phyloP scores from a whole-genome alignment of 2,797 vertebrate genomes.

The Rhincodon typus region DNA sequence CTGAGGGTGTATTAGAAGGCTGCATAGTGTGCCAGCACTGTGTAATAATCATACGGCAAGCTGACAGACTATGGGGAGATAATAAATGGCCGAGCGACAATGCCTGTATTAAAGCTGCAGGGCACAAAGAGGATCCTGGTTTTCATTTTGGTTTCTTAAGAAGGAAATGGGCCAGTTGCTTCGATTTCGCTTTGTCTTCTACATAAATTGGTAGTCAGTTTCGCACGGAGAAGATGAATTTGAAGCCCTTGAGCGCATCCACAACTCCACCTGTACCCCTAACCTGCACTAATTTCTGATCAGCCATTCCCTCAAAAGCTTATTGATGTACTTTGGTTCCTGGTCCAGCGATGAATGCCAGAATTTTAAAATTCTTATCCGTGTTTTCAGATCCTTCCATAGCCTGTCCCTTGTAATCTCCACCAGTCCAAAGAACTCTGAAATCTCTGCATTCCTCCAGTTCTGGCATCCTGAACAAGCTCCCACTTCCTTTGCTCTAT shows the following conservation, averaged over 20 bases:
- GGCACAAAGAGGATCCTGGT: not conserved
- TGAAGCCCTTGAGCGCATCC: not conserved
- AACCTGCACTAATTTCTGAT: not conserved
- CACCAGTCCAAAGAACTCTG: no score
- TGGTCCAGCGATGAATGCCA: not conserved
- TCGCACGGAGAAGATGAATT: not conserved
- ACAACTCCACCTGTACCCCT: not conserved
- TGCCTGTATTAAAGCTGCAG: not conserved
- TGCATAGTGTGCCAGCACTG: not conserved
- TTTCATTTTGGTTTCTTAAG: not conserved
- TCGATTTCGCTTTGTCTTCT: not conserved
- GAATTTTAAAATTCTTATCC: not conserved
- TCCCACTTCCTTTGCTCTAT: not conserved
- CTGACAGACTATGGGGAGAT: not conserved
- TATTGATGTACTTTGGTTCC: not conserved
- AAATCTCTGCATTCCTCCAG: not conserved
- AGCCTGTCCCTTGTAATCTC: no score
- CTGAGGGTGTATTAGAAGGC: not conserved
- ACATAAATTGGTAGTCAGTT: not conserved
- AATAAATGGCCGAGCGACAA: not conserved
- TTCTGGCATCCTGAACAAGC: not conserved
- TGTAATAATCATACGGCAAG: slow-evolving; percentile 17
- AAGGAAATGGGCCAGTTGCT: not conserved
- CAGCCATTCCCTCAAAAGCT: not conserved
- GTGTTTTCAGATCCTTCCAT: no score